These are phyloP conservation scores for Drosophila tsacasi DNA, from an alignment of 1,140 invertebrate species.

Conservation along the genomic window DNA sequence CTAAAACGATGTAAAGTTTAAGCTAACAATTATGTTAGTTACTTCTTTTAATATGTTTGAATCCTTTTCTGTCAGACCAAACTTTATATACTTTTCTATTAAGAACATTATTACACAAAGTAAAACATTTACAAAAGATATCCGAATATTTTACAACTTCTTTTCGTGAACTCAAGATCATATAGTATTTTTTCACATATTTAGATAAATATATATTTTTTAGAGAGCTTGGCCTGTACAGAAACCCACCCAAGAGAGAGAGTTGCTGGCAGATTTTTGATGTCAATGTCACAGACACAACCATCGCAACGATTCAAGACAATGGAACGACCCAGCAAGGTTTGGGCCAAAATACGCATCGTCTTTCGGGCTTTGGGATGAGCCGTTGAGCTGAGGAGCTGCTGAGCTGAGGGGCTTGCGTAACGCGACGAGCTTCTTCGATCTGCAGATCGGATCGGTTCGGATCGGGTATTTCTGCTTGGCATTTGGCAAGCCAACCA, in stretches of 20 bases:
- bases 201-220: not conserved
- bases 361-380: slow-evolving; percentile 1
- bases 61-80: too few relatives aligned
- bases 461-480: slow-evolving; percentile 1
- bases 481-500: slow-evolving; percentile 46
- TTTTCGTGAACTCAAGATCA: not conserved
- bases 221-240: not conserved
- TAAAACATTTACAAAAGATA: too few relatives aligned
- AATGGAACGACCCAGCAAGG: slow-evolving; percentile 16
- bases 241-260: slow-evolving; percentile 15
- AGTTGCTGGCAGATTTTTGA: slow-evolving; percentile 24
- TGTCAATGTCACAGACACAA: slow-evolving; percentile 53
- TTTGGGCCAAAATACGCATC: slow-evolving; percentile 15
- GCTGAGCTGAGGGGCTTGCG: slow-evolving; percentile 14
- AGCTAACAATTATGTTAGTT: too few relatives aligned
- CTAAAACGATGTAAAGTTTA: not conserved
- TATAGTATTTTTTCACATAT: not conserved
- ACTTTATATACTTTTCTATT: too few relatives aligned
- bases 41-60: too few relatives aligned
- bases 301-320: slow-evolving; percentile 1
- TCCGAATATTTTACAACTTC: not conserved
- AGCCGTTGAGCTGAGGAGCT: not conserved
- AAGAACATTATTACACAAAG: too few relatives aligned
- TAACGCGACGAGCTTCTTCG: slow-evolving; percentile 29
- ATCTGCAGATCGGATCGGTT: slow-evolving; percentile 14